These are phyloP conservation scores for Rosalia funebris DNA, from an alignment of 2,888 invertebrate genomes.

Conservation along the genomic window DNA sequence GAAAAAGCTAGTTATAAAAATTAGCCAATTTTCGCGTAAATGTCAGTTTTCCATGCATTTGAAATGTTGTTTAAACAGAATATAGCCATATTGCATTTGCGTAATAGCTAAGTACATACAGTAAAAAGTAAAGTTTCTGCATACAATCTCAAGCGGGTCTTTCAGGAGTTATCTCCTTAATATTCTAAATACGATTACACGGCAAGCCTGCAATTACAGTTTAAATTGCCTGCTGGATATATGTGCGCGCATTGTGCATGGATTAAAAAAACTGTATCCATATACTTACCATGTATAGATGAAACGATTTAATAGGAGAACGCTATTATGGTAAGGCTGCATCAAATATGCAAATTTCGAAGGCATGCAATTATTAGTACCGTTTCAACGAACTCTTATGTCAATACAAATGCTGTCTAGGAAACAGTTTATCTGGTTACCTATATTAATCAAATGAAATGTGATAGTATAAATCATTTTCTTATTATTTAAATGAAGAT, in stretches of 20 bases:
- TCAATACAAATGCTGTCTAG: no score
- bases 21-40: no score
- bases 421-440: no score
- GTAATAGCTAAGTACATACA: no score
- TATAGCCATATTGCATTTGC: no score
- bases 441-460: no score
- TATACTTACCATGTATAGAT: neutral
- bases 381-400: neutral
- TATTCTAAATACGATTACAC: constrained; percentile 6
- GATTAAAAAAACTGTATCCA: neutral
- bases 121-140: neutral
- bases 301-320: neutral
- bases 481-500: no score
- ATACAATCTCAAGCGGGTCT: neutral
- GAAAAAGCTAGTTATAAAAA: no score
- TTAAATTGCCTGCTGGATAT: neutral
- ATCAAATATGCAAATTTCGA: constrained; percentile 19
- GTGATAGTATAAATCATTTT: no score
- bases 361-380: neutral
- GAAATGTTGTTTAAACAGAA: no score
- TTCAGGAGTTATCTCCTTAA: constrained; percentile 2
- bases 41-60: no score
- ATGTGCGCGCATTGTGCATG: neutral
- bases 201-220: neutral
- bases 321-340: neutral